phyloP scores from a whole-genome alignment of 2,113 vertebrate genomes.

The Brachionichthys hirsutus region DNA sequence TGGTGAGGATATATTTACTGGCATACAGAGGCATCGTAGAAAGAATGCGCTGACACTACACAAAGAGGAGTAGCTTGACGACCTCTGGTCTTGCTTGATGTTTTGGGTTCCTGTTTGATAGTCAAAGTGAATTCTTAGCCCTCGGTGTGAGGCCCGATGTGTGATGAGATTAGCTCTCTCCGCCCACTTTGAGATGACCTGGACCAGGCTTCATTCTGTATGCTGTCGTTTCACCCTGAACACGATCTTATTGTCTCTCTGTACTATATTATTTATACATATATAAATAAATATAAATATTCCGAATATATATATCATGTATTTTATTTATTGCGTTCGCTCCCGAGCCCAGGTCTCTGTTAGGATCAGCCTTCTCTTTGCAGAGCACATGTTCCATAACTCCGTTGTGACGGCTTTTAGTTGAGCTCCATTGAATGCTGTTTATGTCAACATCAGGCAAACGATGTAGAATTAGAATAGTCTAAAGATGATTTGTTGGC shows the following conservation, averaged over 20 bases:
- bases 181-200: not conserved
- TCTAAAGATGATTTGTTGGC: slow-evolving; percentile 68
- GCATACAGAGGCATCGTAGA: not conserved
- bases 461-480: slow-evolving; percentile 63
- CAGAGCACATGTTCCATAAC: slow-evolving; percentile 44
- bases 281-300: slow-evolving; percentile 71
- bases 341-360: slow-evolving; percentile 18
- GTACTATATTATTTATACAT: slow-evolving; percentile 72
- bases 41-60: slow-evolving; percentile 7
- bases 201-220: slow-evolving; percentile 7
- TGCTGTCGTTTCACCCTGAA: slow-evolving; percentile 26
- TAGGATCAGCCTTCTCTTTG: slow-evolving; percentile 33
- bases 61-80: not conserved
- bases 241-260: slow-evolving; percentile 38
- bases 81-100: not conserved
- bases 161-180: not conserved
- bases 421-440: slow-evolving; percentile 44
- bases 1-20: slow-evolving; percentile 25
- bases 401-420: slow-evolving; percentile 17
- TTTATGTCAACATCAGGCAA: slow-evolving; percentile 72
- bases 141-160: slow-evolving; percentile 6
- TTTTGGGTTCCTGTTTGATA: not conserved
- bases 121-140: not conserved
- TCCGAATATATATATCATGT: slow-evolving; percentile 68
- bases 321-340: slow-evolving; percentile 72